Evolutionary conservation across 2,888 invertebrate genomes (phyloP).

Genomic region (Apotomis betuletana): DNA sequence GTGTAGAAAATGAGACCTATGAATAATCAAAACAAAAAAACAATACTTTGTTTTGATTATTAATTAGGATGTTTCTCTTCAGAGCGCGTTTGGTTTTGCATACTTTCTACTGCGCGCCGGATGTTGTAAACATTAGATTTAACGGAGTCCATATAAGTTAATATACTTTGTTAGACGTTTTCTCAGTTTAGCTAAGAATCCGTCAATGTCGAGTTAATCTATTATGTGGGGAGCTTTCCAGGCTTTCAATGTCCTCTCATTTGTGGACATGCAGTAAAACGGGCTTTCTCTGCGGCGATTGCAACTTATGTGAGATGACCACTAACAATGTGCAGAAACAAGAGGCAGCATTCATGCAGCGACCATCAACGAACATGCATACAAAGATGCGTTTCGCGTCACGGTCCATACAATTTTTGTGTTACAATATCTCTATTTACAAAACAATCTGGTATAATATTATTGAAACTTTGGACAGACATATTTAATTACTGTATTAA

Average conservation of each 20-base stretch:
- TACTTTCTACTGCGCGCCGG: constrained; percentile 28
- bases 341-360: neutral
- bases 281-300: constrained; percentile 25
- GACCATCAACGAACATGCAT: neutral
- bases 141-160: constrained; percentile 4
- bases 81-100: constrained; percentile 2
- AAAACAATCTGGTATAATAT: neutral
- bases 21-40: constrained; percentile 1
- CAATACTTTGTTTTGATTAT: constrained; percentile 25
- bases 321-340: neutral
- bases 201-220: constrained; percentile 8
- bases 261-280: constrained; percentile 15
- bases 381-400: neutral
- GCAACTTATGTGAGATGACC: constrained; percentile 10
- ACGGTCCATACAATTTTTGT: too few relatives aligned
- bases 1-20: neutral
- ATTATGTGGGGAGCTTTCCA: constrained; percentile 35
- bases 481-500: too few relatives aligned
- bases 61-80: constrained; percentile 34
- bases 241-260: constrained; percentile 28
- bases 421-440: neutral
- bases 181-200: constrained; percentile 14
- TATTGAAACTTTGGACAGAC: too few relatives aligned
- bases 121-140: constrained; percentile 18
- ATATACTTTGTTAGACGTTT: constrained; percentile 10